Evolutionary conservation across 2,888 invertebrate genomes (phyloP), one percentile per base, ranked within the genome.

Genomic region (Lucinisca nassula): DNA sequence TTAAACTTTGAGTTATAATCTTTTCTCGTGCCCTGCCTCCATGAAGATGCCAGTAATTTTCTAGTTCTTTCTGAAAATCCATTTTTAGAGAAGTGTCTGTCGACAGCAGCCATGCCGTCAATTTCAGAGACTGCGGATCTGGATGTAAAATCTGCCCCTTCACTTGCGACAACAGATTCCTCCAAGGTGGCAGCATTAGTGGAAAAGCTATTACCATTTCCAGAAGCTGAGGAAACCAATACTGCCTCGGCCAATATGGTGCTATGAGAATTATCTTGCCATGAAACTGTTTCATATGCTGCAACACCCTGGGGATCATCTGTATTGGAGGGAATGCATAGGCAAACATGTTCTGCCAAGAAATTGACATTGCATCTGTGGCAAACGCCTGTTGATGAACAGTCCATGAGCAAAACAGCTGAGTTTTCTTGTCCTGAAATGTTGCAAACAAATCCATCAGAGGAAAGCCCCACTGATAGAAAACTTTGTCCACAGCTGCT

Each of bases 311-410:
- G 55, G 80, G 81, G 55, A 80, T 67, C 32, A 85, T 14, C 21
- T 73, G 58, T n/a, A 85, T 79, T 76, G 84, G 84, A 30, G 77
- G 85, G 30, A 73, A 81, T 6, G 81, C 81, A 79, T 84, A 84
- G 14, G 38, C 84, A 78, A 77, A 85, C 81, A 85, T 81, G 80
- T 72, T 85, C 77, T 81, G 58, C 77, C 81, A 85, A 45, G 77
- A 61, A 55, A 81, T 61, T 72, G 78, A 51, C 72, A 80, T 67
- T 45, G 77, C 85, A 81, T 85, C 81, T 82, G 79, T 24, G n/a
- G 82, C 82, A 30, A 72, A 77, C 37, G 81, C 85, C 35, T 76
- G 72, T 32, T 70, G 81, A 32, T 81, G 76, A n/a, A 61, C 67
- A 14, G 27, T 67, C 86, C 86, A 86, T 37, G 30, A 37, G 51